Conservation (phyloP, 2,888 invertebrate genomes). For the Trissolcus brochymenae region DNA sequence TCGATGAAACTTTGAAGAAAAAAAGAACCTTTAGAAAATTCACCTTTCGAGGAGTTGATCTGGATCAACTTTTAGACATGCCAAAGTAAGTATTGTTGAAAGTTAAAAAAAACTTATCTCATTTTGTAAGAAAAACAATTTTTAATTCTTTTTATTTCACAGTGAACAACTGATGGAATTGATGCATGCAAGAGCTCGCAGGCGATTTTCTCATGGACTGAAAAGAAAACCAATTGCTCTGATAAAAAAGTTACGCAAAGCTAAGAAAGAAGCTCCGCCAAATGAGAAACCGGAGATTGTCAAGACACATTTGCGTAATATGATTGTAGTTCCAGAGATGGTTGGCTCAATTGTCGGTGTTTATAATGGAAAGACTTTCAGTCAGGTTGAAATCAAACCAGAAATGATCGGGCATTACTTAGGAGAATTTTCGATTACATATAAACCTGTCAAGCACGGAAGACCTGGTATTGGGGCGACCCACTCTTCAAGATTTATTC, state of each 20-base stretch:
- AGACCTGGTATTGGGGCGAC: constrained; percentile 99
- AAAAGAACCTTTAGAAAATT: constrained; percentile 99
- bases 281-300: constrained; percentile 99
- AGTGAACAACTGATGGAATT: constrained; percentile 98
- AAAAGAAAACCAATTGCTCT: constrained; percentile 96
- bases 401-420: constrained; percentile 99
- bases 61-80: constrained; percentile 99
- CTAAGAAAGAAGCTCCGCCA: constrained; percentile 95
- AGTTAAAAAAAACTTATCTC: too few species aligned
- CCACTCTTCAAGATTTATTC: constrained; percentile 98
- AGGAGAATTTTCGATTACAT: constrained; percentile 96
- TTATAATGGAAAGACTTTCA: constrained; percentile 98
- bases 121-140: too few species aligned
- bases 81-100: constrained; percentile 84
- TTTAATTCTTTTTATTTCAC: constrained; percentile 69
- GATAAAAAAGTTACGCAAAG: constrained; percentile 96
- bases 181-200: constrained; percentile 94
- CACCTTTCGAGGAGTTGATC: constrained; percentile 98
- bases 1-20: constrained; percentile 92
- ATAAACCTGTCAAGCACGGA: constrained; percentile 98
- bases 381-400: constrained; percentile 89
- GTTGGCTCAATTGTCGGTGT: constrained; percentile 99
- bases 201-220: constrained; percentile 95
- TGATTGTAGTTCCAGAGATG: constrained; percentile 99
- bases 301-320: constrained; percentile 98